Evolutionary conservation across 2,888 invertebrate genomes (phyloP).

Genomic region (Lacanobia wlatinum): DNA sequence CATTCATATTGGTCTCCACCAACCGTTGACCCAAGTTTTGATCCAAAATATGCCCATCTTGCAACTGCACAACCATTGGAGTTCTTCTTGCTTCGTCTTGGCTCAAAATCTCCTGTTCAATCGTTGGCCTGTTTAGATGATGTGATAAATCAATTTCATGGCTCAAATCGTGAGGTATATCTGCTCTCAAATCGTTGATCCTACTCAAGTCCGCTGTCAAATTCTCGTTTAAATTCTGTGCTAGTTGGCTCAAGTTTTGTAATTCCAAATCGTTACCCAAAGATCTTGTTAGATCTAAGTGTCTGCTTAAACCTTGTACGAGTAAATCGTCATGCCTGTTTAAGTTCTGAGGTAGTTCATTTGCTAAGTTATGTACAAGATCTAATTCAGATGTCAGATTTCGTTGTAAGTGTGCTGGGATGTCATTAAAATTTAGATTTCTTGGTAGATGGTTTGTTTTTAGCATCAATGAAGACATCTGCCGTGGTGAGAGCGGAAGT

Average conservation of each 20-base stretch:
- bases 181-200: conserved; percentile 67
- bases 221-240: conserved; percentile 79
- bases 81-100: conserved; percentile 69
- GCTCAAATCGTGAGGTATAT: conserved; percentile 75
- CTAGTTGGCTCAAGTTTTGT: conserved; percentile 75
- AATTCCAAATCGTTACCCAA: conserved; percentile 73
- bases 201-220: conserved; percentile 72
- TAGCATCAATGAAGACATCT: conserved; percentile 86
- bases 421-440: conserved; percentile 81
- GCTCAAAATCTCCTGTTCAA: conserved; percentile 74
- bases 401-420: conserved; percentile 80
- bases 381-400: conserved; percentile 76
- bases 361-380: conserved; percentile 74
- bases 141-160: conserved; percentile 80
- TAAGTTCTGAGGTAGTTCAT: conserved; percentile 76
- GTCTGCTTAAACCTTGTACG: conserved; percentile 65
- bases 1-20: conserved; percentile 47
- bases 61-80: conserved; percentile 67
- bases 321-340: conserved; percentile 75
- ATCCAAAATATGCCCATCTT: conserved; percentile 68
- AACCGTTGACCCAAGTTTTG: conserved; percentile 69
- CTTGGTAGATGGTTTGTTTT: conserved; percentile 83
- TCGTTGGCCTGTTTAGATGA: conserved; percentile 76
- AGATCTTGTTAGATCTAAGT: conserved; percentile 63
- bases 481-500: conserved; percentile 83